A percentile compares a stretch with the other conserved stretches of the same genome.
Conservation (phyloP, 1,140 invertebrate species). For the Brachionus manjavacas region DNA sequence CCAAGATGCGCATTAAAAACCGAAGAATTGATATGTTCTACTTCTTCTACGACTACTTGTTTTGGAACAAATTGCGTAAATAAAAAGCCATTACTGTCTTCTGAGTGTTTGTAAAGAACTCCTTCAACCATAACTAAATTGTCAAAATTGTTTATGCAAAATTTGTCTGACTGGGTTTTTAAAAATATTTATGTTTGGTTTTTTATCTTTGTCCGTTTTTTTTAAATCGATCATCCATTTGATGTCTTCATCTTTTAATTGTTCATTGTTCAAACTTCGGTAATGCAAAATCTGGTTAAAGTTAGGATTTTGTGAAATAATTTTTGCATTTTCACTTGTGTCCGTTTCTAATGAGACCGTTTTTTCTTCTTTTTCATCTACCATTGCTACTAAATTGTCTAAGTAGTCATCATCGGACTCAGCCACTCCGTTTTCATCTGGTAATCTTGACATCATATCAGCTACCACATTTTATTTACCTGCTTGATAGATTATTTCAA, state of each 20-base stretch:
- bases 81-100: background rate
- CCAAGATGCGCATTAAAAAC: background rate
- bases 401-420: conserved; percentile 42
- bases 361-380: background rate
- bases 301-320: background rate
- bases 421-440: background rate
- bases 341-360: background rate
- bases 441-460: background rate
- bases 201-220: background rate
- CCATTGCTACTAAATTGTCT: background rate
- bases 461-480: background rate
- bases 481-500: background rate
- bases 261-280: no score
- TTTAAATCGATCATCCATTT: no score
- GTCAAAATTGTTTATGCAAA: background rate
- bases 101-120: background rate
- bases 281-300: no score
- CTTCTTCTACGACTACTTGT: background rate
- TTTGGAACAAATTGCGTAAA: background rate
- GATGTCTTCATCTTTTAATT: no score
- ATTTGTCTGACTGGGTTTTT: background rate
- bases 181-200: background rate
- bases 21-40: background rate
- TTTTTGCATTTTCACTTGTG: background rate
- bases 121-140: background rate